Evolutionary conservation across 1,140 invertebrate genomes (phyloP).

Genomic region (Spodoptera frugiperda): DNA sequence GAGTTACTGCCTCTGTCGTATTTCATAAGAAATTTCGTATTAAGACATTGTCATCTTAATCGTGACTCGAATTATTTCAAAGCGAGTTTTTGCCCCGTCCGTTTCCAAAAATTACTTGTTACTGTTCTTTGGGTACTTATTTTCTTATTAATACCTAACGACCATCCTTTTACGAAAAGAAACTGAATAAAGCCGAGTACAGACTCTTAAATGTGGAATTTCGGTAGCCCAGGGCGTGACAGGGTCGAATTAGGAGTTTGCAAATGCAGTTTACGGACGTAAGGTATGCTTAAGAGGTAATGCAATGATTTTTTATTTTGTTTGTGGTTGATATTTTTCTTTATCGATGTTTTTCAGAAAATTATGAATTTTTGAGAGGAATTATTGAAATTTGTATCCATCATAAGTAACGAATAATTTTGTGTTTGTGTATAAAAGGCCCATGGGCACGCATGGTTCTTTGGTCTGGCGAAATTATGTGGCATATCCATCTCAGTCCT

Average conservation of each 20-base stretch:
- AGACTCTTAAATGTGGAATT: constrained; percentile 64
- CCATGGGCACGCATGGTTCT: no score
- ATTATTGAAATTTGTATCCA: no score
- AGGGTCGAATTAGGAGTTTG: constrained; percentile 59
- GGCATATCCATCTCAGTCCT: background rate
- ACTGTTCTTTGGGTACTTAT: constrained; percentile 27
- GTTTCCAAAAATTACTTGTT: constrained; percentile 43
- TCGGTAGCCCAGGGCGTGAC: constrained; percentile 71
- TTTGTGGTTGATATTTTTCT: constrained; percentile 9
- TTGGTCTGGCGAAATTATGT: no score
- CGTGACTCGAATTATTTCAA: constrained; percentile 46
- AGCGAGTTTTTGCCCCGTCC: constrained; percentile 33
- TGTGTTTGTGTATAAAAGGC: background rate
- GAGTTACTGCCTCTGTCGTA: constrained; percentile 50
- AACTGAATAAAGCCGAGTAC: constrained; percentile 56
- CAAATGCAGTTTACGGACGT: constrained; percentile 25
- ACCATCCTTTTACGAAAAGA: constrained; percentile 52
- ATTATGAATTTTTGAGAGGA: no score
- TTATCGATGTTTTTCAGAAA: background rate
- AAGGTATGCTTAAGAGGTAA: constrained; percentile 34
- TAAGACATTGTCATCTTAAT: constrained; percentile 53
- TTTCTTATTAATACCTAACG: constrained; percentile 56
- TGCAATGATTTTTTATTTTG: constrained; percentile 24
- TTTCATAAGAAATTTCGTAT: constrained; percentile 51
- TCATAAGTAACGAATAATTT: no score